Percentiles rank a stretch among this genome's conserved stretches.
These are phyloP conservation scores for Drosophila kanekoi DNA, from an alignment of 2,888 invertebrate genomes.

Conservation along the genomic window DNA sequence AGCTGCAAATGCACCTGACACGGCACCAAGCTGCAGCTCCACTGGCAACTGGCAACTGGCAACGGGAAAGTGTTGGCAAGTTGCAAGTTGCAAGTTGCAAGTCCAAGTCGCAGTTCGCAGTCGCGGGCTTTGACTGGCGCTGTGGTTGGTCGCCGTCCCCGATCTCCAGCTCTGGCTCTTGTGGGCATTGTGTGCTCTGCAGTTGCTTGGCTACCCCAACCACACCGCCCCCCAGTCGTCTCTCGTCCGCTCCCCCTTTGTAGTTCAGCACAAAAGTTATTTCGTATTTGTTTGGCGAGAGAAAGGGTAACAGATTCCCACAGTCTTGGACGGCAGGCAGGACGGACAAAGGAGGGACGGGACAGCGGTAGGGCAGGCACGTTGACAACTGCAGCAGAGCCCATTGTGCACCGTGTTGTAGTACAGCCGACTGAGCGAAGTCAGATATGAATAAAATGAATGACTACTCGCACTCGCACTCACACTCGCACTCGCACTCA, in stretches of 20 bases:
- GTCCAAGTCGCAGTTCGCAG: slow-evolving; percentile 29
- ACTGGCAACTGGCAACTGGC: slow-evolving; percentile 32
- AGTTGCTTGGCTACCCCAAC: neutral
- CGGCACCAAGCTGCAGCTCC: slow-evolving; percentile 21
- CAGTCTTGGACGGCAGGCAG: slow-evolving; percentile 58
- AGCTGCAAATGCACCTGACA: slow-evolving; percentile 65
- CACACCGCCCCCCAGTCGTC: neutral
- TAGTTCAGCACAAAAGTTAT: slow-evolving; percentile 68
- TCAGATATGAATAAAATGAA: slow-evolving; percentile 61
- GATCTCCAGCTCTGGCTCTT: slow-evolving; percentile 10
- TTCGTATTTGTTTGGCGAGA: slow-evolving; percentile 72
- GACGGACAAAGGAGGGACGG: neutral
- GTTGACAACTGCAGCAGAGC: slow-evolving; percentile 68
- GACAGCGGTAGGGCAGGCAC: slow-evolving; percentile 37
- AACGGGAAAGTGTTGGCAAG: slow-evolving; percentile 47
- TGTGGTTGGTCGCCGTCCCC: slow-evolving; percentile 65
- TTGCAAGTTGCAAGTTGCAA: slow-evolving; percentile 44
- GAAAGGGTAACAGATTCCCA: slow-evolving; percentile 83
- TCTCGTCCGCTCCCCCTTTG: neutral
- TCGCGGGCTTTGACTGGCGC: slow-evolving; percentile 35
- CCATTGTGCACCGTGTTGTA: slow-evolving; percentile 54
- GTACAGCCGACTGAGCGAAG: slow-evolving; percentile 14
- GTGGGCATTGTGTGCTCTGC: slow-evolving; percentile 24
- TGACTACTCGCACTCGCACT: slow-evolving; percentile 43
- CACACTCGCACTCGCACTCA: slow-evolving; percentile 1